Percentiles rank a stretch among this genome's conserved stretches.
Evolutionary conservation across 1,140 invertebrate genomes (phyloP).

Genomic region (Thaumatotibia leucotreta): DNA sequence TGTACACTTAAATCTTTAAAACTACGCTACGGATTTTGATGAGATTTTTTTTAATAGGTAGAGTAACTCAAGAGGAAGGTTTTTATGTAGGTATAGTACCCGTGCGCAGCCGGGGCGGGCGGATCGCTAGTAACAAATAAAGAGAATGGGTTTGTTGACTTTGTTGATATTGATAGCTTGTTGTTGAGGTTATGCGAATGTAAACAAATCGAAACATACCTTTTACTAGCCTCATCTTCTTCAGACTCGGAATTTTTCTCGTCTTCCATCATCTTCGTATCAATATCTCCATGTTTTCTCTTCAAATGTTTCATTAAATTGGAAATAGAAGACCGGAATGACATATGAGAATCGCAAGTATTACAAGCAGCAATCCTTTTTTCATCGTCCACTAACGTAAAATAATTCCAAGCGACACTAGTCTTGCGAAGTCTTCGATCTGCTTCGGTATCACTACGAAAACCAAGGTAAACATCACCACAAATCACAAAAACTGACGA

Average conservation of each 20-base stretch:
- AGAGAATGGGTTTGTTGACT: no score
- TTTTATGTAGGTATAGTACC: no score
- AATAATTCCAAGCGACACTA: constrained; percentile 19
- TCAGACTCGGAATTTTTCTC: background rate
- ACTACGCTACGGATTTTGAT: no score
- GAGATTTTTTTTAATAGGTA: no score
- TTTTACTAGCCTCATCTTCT: background rate
- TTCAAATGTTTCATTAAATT: constrained; percentile 22
- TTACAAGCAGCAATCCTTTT: constrained; percentile 15
- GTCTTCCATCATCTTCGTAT: background rate
- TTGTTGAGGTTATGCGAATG: constrained; percentile 1
- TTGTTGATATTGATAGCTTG: background rate
- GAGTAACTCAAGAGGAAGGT: no score
- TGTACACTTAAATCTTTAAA: no score
- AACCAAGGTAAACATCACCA: background rate
- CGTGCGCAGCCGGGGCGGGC: no score
- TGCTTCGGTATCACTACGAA: background rate
- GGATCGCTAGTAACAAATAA: no score
- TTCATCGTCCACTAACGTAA: constrained; percentile 8
- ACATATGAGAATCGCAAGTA: constrained; percentile 11
- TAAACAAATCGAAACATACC: background rate
- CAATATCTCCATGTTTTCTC: constrained; percentile 15
- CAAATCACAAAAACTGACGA: background rate
- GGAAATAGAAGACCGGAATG: constrained; percentile 16
- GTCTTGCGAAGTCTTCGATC: background rate